Percentiles rank a stretch among this genome's conserved stretches.
These are phyloP conservation scores for Tupaia chinensis DNA, from an alignment of 2,113 vertebrate species.

Conservation along the genomic window DNA sequence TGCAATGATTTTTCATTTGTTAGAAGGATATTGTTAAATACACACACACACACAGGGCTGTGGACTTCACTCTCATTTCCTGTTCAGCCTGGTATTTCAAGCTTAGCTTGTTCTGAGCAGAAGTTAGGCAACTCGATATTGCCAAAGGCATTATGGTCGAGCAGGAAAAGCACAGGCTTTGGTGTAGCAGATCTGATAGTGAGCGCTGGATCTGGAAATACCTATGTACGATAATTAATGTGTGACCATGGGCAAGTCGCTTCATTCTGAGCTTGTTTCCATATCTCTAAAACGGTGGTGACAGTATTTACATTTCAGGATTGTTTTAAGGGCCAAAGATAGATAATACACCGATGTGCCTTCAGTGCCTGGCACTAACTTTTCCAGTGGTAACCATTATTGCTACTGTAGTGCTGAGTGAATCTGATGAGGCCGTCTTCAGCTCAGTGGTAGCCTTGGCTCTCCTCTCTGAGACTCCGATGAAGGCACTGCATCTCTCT, in stretches of 20 bases:
- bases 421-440: background rate
- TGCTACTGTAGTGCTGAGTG: background rate
- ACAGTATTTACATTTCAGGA: background rate
- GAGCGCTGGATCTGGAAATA: background rate
- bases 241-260: background rate
- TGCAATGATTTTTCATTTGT: constrained; percentile 1
- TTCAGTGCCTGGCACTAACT: background rate
- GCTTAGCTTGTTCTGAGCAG: constrained; percentile 47
- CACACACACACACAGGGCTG: background rate
- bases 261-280: constrained; percentile 38
- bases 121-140: constrained; percentile 69
- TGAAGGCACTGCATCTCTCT: background rate
- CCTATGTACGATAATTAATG: background rate
- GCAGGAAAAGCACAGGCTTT: background rate
- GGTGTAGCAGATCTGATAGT: background rate
- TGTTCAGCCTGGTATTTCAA: constrained; percentile 68
- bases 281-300: constrained; percentile 27
- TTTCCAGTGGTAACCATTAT: background rate
- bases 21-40: background rate
- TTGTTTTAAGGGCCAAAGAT: background rate
- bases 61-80: constrained; percentile 63
- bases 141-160: background rate
- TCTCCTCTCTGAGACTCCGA: background rate
- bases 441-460: background rate
- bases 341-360: background rate